phyloP scores from a whole-genome alignment of 2,113 vertebrate species.

The Periophthalmus modestus region DNA sequence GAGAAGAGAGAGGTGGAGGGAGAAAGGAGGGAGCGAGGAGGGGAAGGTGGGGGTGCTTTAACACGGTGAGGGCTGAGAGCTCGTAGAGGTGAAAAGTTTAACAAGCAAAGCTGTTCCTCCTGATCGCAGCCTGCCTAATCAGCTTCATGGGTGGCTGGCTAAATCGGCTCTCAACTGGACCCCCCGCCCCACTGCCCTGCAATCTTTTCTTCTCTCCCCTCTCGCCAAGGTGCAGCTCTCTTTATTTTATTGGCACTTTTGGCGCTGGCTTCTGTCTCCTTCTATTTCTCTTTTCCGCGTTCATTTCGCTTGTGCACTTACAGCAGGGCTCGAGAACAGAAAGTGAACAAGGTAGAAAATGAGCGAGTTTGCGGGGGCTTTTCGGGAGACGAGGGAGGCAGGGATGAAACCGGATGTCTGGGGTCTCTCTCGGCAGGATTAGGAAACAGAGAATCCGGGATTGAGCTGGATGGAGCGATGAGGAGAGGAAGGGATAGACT shows the following conservation, averaged over 20 bases:
- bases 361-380: constrained; percentile 7
- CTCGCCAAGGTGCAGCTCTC: constrained; percentile 86
- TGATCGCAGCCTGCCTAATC: constrained; percentile 99
- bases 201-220: constrained; percentile 50
- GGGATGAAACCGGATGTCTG: constrained; percentile 65
- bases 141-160: constrained; percentile 99
- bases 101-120: constrained; percentile 99
- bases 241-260: constrained; percentile 77
- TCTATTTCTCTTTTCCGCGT: constrained; percentile 11
- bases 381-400: constrained; percentile 53
- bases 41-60: constrained; percentile 24
- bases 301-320: constrained; percentile 27
- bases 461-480: constrained; percentile 57
- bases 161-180: constrained; percentile 85
- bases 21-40: constrained; percentile 5
- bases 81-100: constrained; percentile 98
- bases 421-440: constrained; percentile 67
- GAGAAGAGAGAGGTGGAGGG: constrained; percentile 19
- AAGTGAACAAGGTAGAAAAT: constrained; percentile 51
- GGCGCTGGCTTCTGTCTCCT: constrained; percentile 22
- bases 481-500: constrained; percentile 65
- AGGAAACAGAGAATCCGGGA: constrained; percentile 68
- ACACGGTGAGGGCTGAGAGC: constrained; percentile 61
- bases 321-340: constrained; percentile 24
- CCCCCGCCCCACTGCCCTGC: constrained; percentile 28